Evolutionary conservation across 1,140 invertebrate genomes (phyloP), one percentile per base, ranked within the genome.

Genomic region (Bombus waltoni): DNA sequence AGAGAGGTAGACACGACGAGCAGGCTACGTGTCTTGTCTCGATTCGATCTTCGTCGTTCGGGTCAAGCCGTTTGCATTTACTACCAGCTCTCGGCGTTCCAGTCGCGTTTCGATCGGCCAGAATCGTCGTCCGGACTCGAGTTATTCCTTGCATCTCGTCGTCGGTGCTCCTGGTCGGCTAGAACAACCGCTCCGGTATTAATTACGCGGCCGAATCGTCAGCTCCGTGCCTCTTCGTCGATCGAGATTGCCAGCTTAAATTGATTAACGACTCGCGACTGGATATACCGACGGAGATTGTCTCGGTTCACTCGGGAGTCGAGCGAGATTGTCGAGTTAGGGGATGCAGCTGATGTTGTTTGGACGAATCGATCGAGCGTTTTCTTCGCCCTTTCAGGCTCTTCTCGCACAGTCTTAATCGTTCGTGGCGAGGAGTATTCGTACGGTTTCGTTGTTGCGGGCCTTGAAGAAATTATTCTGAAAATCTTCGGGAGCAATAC

Each of bases 41-140:
- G 35, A 35, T 80, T 38, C 66, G 76, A 84, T 73, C 82, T 87
- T 53, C 35, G 38, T 25, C 44, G 80, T 68, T 40, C 47, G 80
- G 86, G 86, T 87, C 86, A 87, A 84, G 86, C 84, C 86, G 86
- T 85, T 87, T 85, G 86, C 86, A 87, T 87, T 87, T 84, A 78
- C 81, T 73, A 74, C 57, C 81, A 57, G 80, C 62, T 32, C 40
- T 32, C 9, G 5, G 1, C n/a, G 9, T 32, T 32, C 57, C 53
- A 3, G 47, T 32, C 32, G 75, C 42, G 66, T 72, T 70, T 62
- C 75, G 53, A 81, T 81, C 65, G 81, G 32, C 62, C 25, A 38
- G 80, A 77, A 75, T 86, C 80, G 66, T 74, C 85, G 59, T 81
- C 15, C 13, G 59, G 40, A 10, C 28, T 66, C 62, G 6, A 42